These are phyloP conservation scores for Chelonus formosanus DNA, from an alignment of 2,888 invertebrate species.

Conservation along the genomic window DNA sequence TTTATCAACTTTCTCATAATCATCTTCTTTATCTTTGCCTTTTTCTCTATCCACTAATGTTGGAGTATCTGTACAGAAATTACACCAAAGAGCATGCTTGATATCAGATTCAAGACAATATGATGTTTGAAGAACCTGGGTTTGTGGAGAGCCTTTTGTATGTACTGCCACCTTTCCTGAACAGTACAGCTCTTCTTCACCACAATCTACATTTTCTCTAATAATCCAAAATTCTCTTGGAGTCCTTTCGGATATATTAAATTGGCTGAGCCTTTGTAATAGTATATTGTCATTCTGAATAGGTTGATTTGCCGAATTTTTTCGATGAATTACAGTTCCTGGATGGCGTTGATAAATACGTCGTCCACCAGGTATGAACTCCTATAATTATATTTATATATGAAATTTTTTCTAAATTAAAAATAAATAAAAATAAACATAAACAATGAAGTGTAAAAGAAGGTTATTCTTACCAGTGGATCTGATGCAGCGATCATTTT, in stretches of 20 bases:
- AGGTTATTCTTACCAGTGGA: conserved; percentile 74
- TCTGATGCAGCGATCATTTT: conserved; percentile 91
- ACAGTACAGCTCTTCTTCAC: conserved; percentile 89
- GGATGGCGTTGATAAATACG: conserved; percentile 81
- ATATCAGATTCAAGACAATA: conserved; percentile 86
- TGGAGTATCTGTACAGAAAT: conserved; percentile 67
- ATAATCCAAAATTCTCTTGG: conserved; percentile 61
- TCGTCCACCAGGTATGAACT: conserved; percentile 89
- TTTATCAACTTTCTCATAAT: conserved; percentile 62
- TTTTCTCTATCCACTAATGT: conserved; percentile 67
- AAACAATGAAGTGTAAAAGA: too few relatives aligned
- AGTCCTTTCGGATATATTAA: conserved; percentile 73
- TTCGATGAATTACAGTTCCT: conserved; percentile 70
- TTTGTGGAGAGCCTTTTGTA: conserved; percentile 54
- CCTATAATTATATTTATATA: conserved; percentile 66
- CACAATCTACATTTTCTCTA: conserved; percentile 67
- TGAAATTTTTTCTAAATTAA: too few relatives aligned
- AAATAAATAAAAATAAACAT: neutral
- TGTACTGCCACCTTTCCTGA: conserved; percentile 82
- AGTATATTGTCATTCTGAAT: conserved; percentile 73
- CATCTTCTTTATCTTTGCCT: conserved; percentile 67
- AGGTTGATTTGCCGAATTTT: conserved; percentile 61
- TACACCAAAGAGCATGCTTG: conserved; percentile 82
- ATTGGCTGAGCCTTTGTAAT: conserved; percentile 78
- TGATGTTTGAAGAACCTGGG: conserved; percentile 65